phyloP scores from a whole-genome alignment of 2,113 vertebrate genomes.

The Prinia subflava region DNA sequence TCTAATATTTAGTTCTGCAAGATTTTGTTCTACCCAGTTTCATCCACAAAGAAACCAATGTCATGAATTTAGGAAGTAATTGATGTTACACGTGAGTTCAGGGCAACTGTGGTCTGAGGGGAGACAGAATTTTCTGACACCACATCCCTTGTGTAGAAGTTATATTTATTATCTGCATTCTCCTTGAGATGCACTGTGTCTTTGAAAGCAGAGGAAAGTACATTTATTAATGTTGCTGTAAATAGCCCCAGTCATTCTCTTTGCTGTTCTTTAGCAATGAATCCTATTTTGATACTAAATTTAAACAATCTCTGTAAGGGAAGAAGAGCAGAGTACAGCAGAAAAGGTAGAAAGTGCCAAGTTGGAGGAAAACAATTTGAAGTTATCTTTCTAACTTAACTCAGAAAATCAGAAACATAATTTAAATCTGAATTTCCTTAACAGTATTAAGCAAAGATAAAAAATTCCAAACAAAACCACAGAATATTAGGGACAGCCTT shows the following conservation, averaged over 20 bases:
- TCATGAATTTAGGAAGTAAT: background rate
- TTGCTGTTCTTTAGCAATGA: background rate
- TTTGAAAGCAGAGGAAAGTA: background rate
- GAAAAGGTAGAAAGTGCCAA: background rate
- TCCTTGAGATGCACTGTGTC: background rate
- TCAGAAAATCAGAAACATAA: slow-evolving; percentile 1
- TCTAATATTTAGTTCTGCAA: background rate
- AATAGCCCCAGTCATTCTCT: background rate
- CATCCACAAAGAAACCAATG: background rate
- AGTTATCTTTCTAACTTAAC: background rate
- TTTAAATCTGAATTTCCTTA: slow-evolving; percentile 12
- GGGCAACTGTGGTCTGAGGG: background rate
- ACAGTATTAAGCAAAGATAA: slow-evolving; percentile 7
- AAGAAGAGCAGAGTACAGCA: background rate
- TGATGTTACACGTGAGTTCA: background rate
- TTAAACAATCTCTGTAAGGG: background rate
- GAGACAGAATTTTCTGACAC: background rate
- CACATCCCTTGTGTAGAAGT: background rate
- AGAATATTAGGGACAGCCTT: background rate
- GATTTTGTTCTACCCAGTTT: background rate
- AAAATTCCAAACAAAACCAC: background rate
- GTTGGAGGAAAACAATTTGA: background rate
- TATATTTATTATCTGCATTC: background rate
- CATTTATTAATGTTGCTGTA: background rate
- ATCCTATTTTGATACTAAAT: background rate